Evolutionary conservation across 2,888 invertebrate genomes (phyloP).

Genomic region (Microdon myrmicae): DNA sequence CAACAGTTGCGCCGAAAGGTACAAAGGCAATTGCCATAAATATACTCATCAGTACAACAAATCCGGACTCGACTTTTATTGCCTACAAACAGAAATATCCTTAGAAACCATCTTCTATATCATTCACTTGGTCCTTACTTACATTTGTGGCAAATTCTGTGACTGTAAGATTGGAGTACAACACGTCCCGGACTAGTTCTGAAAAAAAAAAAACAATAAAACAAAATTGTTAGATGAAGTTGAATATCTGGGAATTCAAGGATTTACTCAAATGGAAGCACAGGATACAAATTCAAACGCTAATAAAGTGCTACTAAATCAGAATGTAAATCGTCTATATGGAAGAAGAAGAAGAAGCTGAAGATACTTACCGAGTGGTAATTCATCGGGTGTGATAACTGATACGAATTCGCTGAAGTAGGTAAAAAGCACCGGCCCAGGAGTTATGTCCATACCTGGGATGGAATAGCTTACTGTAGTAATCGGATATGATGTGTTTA

Average conservation of each 20-base stretch:
- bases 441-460: conserved; percentile 65
- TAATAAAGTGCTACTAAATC: conserved; percentile 10
- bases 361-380: conserved; percentile 64
- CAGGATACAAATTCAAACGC: background rate
- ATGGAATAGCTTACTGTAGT: conserved; percentile 65
- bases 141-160: conserved; percentile 64
- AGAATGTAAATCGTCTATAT: conserved; percentile 1
- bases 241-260: no score
- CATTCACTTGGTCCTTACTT: conserved; percentile 55
- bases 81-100: conserved; percentile 69
- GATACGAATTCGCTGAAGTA: conserved; percentile 66
- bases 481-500: conserved; percentile 56
- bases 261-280: background rate
- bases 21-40: conserved; percentile 74
- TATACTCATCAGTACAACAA: conserved; percentile 73
- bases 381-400: conserved; percentile 66
- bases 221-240: no score
- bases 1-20: conserved; percentile 73
- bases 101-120: no score
- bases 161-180: conserved; percentile 64
- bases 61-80: conserved; percentile 77
- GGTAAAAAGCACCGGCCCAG: conserved; percentile 65
- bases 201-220: conserved; percentile 25
- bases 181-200: conserved; percentile 64
- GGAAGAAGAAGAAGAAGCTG: conserved; percentile 18